These are phyloP conservation scores for Sisyra nigra DNA, from an alignment of 2,888 invertebrate species.

Conservation along the genomic window DNA sequence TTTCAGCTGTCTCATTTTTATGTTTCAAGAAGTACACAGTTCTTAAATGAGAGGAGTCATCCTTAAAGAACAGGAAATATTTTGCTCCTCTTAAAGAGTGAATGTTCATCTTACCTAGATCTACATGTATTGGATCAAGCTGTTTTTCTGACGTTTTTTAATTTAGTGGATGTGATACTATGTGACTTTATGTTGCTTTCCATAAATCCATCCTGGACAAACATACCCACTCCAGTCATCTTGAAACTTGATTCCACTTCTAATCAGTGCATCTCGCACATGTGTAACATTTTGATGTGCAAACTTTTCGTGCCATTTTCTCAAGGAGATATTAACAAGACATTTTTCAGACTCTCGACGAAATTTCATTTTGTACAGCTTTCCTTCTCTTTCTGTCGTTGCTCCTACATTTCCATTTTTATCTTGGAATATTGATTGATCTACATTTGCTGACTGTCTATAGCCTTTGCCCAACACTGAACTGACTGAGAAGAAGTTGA, in stretches of 20 bases:
- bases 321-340: constrained; percentile 12
- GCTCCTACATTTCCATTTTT: constrained; percentile 10
- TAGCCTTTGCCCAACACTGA: constrained; percentile 14
- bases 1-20: constrained; percentile 15
- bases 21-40: constrained; percentile 17
- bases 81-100: constrained; percentile 17
- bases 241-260: background rate
- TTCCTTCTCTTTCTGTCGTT: constrained; percentile 12
- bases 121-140: constrained; percentile 15
- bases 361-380: constrained; percentile 15
- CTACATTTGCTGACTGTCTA: constrained; percentile 12
- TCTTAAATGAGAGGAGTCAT: constrained; percentile 16
- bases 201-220: constrained; percentile 6
- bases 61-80: constrained; percentile 17
- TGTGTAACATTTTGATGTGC: constrained; percentile 17
- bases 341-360: constrained; percentile 9
- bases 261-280: constrained; percentile 13
- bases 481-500: constrained; percentile 14
- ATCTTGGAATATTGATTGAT: constrained; percentile 12
- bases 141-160: constrained; percentile 10
- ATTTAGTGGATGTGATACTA: constrained; percentile 13
- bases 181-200: constrained; percentile 9
- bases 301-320: constrained; percentile 16
- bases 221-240: constrained; percentile 8
- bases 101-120: constrained; percentile 15